These are phyloP conservation scores for Salvator merianae DNA, from an alignment of 2,113 vertebrate species.

Conservation along the genomic window DNA sequence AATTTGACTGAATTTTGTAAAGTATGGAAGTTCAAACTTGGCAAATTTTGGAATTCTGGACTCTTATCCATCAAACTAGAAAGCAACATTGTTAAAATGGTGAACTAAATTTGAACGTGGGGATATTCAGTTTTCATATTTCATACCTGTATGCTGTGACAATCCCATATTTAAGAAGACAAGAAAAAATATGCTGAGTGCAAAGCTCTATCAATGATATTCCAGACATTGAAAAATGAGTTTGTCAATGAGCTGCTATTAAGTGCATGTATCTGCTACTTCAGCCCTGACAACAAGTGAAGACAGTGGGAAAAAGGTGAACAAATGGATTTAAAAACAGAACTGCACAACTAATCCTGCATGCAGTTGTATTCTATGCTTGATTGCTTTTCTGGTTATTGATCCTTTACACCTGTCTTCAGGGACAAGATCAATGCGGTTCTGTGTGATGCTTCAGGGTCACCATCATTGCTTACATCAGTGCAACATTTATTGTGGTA, in stretches of 20 bases:
- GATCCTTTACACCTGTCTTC: conserved; percentile 60
- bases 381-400: conserved; percentile 53
- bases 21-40: no score
- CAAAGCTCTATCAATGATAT: neutral
- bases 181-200: neutral
- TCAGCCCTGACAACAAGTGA: conserved; percentile 35
- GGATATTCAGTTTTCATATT: neutral
- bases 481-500: conserved; percentile 45
- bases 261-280: conserved; percentile 11
- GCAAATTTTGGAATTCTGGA: no score
- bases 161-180: neutral
- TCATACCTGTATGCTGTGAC: neutral
- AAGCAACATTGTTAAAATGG: no score
- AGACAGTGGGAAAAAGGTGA: conserved; percentile 50
- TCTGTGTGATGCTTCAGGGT: conserved; percentile 67
- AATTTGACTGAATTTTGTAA: no score
- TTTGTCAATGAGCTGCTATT: conserved; percentile 37
- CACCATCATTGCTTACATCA: conserved; percentile 64
- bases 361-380: conserved; percentile 50
- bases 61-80: no score
- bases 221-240: neutral
- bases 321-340: conserved; percentile 57
- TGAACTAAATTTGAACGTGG: neutral
- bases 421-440: conserved; percentile 69
- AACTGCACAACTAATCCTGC: conserved; percentile 57